A percentile compares a stretch with the other conserved stretches of the same genome.
These are phyloP conservation scores for Chrysolina haemoptera DNA, from an alignment of 2,888 invertebrate species.

Conservation along the genomic window DNA sequence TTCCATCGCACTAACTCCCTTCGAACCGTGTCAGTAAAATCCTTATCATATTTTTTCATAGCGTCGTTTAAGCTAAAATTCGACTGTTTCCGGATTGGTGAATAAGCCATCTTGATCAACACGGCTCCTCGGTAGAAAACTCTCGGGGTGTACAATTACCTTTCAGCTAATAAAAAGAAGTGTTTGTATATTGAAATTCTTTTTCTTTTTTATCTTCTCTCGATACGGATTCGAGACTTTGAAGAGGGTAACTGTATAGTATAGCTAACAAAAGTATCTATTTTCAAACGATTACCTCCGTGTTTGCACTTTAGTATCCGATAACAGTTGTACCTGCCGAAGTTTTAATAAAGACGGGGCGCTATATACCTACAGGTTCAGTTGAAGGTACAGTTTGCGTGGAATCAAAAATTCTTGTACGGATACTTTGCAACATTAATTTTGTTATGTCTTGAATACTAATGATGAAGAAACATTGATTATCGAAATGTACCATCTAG, in stretches of 20 bases:
- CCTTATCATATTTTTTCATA: background rate
- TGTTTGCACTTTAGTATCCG: conserved; percentile 39
- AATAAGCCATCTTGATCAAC: conserved; percentile 25
- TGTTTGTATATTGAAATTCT: conserved; percentile 54
- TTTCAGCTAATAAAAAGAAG: conserved; percentile 42
- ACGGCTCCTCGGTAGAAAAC: conserved; percentile 11
- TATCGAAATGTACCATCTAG: no score
- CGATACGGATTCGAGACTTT: conserved; percentile 25
- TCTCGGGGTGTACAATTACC: conserved; percentile 38
- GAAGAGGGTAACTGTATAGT: conserved; percentile 42
- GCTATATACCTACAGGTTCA: background rate
- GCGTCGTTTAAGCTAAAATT: background rate
- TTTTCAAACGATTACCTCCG: conserved; percentile 51
- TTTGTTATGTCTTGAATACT: background rate
- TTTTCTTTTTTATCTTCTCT: conserved; percentile 45
- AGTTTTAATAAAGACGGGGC: conserved; percentile 16
- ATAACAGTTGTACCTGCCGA: conserved; percentile 37
- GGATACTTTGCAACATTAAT: background rate
- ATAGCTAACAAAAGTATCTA: conserved; percentile 48
- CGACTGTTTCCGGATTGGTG: conserved; percentile 20
- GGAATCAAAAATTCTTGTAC: no score
- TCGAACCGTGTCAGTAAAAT: no score
- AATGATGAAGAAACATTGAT: no score
- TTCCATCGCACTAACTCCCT: no score
- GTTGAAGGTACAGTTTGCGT: background rate